A percentile compares a stretch with the other conserved stretches of the same genome.
Evolutionary conservation across 2,888 invertebrate species (phyloP).

Genomic region (Hyppa rectilinea): DNA sequence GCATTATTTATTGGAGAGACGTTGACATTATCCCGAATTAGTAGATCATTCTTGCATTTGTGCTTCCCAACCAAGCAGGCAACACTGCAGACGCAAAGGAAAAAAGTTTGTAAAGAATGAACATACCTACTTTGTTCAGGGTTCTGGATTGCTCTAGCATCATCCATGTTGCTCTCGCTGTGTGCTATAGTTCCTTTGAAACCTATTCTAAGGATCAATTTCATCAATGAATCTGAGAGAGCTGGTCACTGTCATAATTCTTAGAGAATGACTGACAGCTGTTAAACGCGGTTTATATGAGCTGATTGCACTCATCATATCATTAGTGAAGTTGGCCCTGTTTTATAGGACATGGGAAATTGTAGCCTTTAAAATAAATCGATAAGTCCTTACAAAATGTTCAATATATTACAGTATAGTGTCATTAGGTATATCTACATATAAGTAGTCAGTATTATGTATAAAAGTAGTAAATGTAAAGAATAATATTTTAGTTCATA

Average conservation of each 20-base stretch:
- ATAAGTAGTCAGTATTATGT: background rate
- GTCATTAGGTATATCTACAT: background rate
- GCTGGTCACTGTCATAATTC: too few relatives aligned
- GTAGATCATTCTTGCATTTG: background rate
- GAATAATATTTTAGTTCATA: constrained; percentile 21
- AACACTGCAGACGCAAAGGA: background rate
- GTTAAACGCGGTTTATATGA: too few relatives aligned
- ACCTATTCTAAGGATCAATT: too few relatives aligned
- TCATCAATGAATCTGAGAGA: too few relatives aligned
- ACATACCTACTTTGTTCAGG: background rate
- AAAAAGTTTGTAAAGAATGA: too few relatives aligned
- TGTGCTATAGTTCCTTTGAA: background rate
- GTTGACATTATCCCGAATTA: background rate
- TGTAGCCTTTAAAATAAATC: constrained; percentile 14
- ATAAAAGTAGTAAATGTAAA: background rate
- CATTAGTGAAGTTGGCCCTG: too few relatives aligned
- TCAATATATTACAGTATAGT: constrained; percentile 12
- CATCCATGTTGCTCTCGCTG: background rate
- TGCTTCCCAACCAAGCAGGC: background rate
- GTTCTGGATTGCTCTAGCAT: background rate
- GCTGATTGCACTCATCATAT: too few relatives aligned
- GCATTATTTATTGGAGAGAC: background rate
- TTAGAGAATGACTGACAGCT: too few relatives aligned
- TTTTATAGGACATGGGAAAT: background rate
- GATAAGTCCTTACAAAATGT: background rate